phyloP scores from a whole-genome alignment of 2,113 vertebrate species.

The Paramisgurnus dabryanus region DNA sequence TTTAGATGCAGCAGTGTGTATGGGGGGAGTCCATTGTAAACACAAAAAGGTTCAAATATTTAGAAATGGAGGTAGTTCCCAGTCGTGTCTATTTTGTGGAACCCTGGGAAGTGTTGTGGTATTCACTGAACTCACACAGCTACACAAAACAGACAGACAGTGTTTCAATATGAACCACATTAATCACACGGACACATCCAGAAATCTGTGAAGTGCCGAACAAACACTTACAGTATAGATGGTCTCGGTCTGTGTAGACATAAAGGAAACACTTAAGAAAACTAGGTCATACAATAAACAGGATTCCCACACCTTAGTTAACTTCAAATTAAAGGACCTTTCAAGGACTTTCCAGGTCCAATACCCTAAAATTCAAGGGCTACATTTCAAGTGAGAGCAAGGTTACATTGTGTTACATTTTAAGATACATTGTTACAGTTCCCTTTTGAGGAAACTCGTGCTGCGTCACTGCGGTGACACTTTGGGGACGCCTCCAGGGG shows the following conservation, averaged over 20 bases:
- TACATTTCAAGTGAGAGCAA: no score
- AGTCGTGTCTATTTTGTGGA: neutral
- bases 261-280: neutral
- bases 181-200: constrained; percentile 17
- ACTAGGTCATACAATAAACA: neutral
- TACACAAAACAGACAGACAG: neutral
- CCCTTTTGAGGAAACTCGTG: no score
- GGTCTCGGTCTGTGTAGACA: neutral
- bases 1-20: constrained; percentile 17
- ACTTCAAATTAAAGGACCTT: no score
- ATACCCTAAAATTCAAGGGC: no score
- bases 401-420: no score
- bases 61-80: constrained; percentile 22
- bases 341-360: no score
- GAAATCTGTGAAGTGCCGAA: neutral
- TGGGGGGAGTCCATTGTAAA: neutral
- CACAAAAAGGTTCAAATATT: constrained; percentile 39
- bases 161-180: constrained; percentile 2
- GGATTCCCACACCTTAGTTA: no score
- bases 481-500: no score
- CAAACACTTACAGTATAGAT: neutral
- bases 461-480: no score
- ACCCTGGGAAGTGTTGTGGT: constrained; percentile 41
- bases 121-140: constrained; percentile 7
- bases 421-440: no score